These are phyloP conservation scores for Conus ventricosus DNA, from an alignment of 1,140 invertebrate species.

Conservation along the genomic window DNA sequence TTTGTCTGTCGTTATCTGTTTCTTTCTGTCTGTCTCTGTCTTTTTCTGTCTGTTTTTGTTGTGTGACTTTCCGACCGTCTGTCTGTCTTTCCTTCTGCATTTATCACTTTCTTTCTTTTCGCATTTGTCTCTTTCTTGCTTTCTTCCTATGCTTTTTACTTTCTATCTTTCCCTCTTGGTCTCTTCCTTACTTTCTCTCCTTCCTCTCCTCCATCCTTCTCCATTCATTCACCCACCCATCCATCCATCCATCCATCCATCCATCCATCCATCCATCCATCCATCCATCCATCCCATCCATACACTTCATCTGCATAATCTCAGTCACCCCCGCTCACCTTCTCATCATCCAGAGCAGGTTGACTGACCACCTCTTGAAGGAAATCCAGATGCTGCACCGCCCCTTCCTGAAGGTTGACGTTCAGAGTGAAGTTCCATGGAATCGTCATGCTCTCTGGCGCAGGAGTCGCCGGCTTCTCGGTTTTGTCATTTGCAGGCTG, in stretches of 20 bases:
- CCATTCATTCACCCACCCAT: too few relatives aligned
- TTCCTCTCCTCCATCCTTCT: too few relatives aligned
- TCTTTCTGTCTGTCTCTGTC: too few relatives aligned
- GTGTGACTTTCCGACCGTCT: too few relatives aligned
- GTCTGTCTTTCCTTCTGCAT: background rate
- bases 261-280: too few relatives aligned
- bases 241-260: too few relatives aligned
- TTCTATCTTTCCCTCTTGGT: too few relatives aligned
- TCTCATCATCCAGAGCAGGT: slow-evolving; percentile 25
- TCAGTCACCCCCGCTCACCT: background rate
- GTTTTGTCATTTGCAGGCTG: background rate
- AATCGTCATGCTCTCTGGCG: background rate
- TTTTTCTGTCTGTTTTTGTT: background rate
- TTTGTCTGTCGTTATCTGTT: background rate
- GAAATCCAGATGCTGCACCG: slow-evolving; percentile 19
- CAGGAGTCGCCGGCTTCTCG: background rate
- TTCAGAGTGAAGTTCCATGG: slow-evolving; percentile 36
- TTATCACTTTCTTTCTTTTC: background rate
- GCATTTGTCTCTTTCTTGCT: too few relatives aligned
- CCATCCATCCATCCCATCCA: too few relatives aligned
- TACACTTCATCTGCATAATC: too few relatives aligned
- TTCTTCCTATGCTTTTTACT: too few relatives aligned
- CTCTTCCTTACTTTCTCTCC: background rate
- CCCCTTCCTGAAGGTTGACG: slow-evolving; percentile 32
- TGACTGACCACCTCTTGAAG: slow-evolving; percentile 19